Conservation (phyloP, 2,888 invertebrate genomes). For the Phyllotreta striolata region DNA sequence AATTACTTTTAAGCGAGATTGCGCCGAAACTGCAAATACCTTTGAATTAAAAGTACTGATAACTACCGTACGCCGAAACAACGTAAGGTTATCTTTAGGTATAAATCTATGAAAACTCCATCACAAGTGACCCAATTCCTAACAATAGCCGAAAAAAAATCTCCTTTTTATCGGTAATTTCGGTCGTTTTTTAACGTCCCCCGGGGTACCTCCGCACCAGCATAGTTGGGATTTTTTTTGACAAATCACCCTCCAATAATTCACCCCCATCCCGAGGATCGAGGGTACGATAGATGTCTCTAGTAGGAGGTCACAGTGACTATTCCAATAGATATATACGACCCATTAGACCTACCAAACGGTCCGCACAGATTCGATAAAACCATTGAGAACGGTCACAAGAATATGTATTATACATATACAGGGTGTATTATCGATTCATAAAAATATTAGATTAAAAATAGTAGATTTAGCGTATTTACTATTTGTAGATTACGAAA, state of each 20-base stretch:
- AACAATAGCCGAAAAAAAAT: neutral
- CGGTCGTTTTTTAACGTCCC: slow-evolving; percentile 23
- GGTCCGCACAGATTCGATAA: slow-evolving; percentile 48
- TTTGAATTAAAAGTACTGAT: too few species aligned
- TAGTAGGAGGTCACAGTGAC: slow-evolving; percentile 35
- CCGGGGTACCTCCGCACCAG: slow-evolving; percentile 21
- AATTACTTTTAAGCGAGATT: too few species aligned
- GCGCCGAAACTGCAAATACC: too few species aligned
- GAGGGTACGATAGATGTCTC: slow-evolving; percentile 32
- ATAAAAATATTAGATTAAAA: too few species aligned
- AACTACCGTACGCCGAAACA: too few species aligned
- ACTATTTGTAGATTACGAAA: too few species aligned
- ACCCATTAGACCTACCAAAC: slow-evolving; percentile 47
- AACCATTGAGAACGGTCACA: slow-evolving; percentile 49
- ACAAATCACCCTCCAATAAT: slow-evolving; percentile 35
- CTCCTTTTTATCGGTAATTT: slow-evolving; percentile 11
- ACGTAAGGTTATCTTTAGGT: too few species aligned
- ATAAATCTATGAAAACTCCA: too few species aligned
- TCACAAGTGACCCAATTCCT: slow-evolving; percentile 7
- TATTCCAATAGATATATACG: slow-evolving; percentile 41
- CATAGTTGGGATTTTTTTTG: slow-evolving; percentile 36
- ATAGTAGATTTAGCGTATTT: too few species aligned
- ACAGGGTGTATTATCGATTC: slow-evolving; percentile 18
- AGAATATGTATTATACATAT: slow-evolving; percentile 49
- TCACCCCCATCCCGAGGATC: slow-evolving; percentile 35